Conservation (phyloP, 2,113 vertebrate genomes). For the Connochaetes taurinus region DNA sequence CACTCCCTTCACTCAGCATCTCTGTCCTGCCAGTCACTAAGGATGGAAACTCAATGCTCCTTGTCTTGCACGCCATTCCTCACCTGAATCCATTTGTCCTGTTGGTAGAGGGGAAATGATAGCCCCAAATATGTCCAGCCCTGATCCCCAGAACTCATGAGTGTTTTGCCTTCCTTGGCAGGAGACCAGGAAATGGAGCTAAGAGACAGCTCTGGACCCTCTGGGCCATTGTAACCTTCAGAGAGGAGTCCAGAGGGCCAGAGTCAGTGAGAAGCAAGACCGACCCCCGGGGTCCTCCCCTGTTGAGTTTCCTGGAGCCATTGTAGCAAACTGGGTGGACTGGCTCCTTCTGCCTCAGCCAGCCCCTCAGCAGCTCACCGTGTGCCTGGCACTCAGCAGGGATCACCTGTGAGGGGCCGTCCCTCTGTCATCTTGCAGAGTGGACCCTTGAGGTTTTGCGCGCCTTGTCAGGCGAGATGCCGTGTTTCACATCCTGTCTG, state of each 20-base stretch:
- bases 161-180: background rate
- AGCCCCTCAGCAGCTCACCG: background rate
- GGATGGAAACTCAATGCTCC: background rate
- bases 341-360: background rate
- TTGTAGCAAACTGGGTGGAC: background rate
- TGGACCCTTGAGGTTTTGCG: background rate
- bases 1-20: background rate
- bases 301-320: background rate
- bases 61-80: background rate
- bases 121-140: background rate
- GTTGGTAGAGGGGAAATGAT: background rate
- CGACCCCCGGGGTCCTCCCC: fast-evolving
- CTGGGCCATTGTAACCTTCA: background rate
- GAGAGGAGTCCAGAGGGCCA: too few species aligned
- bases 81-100: background rate
- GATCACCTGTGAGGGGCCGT: fast-evolving
- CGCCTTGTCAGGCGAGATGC: too few species aligned
- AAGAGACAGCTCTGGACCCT: background rate
- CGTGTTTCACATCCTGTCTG: background rate
- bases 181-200: background rate
- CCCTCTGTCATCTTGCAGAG: background rate
- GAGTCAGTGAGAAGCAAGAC: background rate
- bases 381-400: background rate
- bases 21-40: background rate
- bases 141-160: background rate